Conservation (phyloP, 2,797 vertebrate species). For the Ispidina picta region DNA sequence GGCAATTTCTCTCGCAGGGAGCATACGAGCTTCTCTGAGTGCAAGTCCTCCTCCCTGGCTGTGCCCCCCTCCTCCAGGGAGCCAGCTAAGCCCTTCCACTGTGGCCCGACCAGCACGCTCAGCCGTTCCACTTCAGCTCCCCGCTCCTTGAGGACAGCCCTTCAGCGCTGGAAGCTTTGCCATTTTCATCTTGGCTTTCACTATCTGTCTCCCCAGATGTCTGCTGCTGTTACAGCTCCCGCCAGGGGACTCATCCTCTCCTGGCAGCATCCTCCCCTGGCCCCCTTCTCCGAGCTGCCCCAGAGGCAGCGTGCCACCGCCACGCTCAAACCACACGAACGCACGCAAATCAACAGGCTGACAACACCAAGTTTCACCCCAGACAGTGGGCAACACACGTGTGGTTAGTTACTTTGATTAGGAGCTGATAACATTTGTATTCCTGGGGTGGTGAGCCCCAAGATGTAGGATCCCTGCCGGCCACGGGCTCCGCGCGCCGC, state of each 20-base stretch:
- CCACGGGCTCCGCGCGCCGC: background rate
- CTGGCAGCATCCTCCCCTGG: background rate
- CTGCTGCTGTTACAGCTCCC: constrained; percentile 39
- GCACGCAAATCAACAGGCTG: background rate
- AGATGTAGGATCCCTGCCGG: background rate
- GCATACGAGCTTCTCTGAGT: background rate
- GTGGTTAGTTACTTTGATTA: background rate
- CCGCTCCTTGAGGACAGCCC: constrained; percentile 39
- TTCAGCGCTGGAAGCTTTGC: constrained; percentile 33
- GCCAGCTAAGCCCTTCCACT: constrained; percentile 23
- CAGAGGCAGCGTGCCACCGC: background rate
- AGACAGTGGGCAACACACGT: background rate
- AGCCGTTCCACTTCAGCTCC: constrained; percentile 56
- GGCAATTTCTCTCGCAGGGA: background rate
- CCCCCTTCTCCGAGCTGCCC: background rate
- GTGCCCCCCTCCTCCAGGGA: background rate
- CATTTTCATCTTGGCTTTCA: constrained; percentile 38
- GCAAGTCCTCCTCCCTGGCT: background rate
- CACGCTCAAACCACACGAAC: fast-evolving
- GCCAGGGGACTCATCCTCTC: background rate
- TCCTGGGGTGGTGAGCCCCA: background rate
- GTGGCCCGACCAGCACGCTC: background rate
- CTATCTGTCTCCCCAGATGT: constrained; percentile 65
- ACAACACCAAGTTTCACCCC: background rate
- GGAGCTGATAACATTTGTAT: background rate